A percentile compares a stretch with the other conserved stretches of the same genome.
Evolutionary conservation across 2,113 vertebrate species (phyloP).

Genomic region (Polypterus senegalus): DNA sequence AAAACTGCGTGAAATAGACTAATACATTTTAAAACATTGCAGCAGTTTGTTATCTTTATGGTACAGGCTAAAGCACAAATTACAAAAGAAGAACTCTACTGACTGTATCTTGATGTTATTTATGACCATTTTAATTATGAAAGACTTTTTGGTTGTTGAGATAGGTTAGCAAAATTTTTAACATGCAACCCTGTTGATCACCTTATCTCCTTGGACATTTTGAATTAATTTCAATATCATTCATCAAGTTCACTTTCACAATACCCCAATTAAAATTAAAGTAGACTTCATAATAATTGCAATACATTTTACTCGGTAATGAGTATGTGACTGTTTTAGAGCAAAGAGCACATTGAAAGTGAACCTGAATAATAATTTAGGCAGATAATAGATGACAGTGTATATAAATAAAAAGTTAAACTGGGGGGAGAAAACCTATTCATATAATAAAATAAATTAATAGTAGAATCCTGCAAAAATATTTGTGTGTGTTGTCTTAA

Average conservation of each 20-base stretch:
- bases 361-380: no score
- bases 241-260: not conserved
- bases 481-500: no score
- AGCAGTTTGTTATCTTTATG: slow-evolving; percentile 20
- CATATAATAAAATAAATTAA: no score
- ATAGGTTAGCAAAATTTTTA: slow-evolving; percentile 6
- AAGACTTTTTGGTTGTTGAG: slow-evolving; percentile 10
- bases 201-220: slow-evolving; percentile 1
- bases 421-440: no score
- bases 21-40: slow-evolving; percentile 15
- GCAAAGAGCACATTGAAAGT: no score
- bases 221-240: not conserved
- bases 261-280: slow-evolving; percentile 2
- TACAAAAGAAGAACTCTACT: slow-evolving; percentile 9
- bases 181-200: slow-evolving; percentile 9
- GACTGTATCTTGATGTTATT: slow-evolving; percentile 10
- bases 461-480: no score
- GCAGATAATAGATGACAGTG: no score
- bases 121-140: slow-evolving; percentile 9
- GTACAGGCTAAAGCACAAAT: slow-evolving; percentile 24
- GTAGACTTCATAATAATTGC: not conserved
- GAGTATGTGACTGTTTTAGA: no score
- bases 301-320: no score
- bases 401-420: no score
- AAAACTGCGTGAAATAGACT: slow-evolving; percentile 10